These are phyloP conservation scores for Hymenochirus boettgeri DNA, from an alignment of 2,113 vertebrate species.

Conservation along the genomic window DNA sequence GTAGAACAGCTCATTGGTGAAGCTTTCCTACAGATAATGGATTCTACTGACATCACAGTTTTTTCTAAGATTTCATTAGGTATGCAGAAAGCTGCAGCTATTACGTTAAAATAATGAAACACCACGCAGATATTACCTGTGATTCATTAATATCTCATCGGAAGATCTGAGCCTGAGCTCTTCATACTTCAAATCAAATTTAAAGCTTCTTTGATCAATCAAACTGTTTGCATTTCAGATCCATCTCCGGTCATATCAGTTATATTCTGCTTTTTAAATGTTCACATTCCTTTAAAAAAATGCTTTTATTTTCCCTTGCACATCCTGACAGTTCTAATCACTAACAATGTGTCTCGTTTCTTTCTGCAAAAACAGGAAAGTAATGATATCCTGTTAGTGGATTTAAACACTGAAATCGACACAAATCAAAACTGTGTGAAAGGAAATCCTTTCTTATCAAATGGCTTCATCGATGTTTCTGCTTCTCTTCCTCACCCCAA, in stretches of 20 bases:
- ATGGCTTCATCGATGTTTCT: constrained; percentile 61
- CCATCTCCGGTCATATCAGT: background rate
- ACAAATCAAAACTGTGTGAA: constrained; percentile 85
- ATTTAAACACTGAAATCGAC: constrained; percentile 90
- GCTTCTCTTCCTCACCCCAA: constrained; percentile 65
- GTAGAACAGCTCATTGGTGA: too few relatives aligned
- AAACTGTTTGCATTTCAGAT: background rate
- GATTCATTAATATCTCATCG: too few relatives aligned
- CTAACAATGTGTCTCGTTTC: constrained; percentile 52
- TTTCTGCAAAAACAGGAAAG: constrained; percentile 77
- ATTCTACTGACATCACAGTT: too few relatives aligned
- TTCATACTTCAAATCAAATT: background rate
- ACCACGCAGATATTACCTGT: too few relatives aligned
- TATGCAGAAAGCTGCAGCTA: too few relatives aligned
- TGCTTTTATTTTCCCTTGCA: background rate
- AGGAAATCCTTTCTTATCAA: constrained; percentile 74
- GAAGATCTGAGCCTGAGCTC: too few relatives aligned
- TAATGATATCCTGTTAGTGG: constrained; percentile 94
- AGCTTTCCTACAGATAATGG: too few relatives aligned
- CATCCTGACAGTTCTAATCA: background rate
- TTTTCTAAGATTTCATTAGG: too few relatives aligned
- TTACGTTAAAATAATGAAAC: too few relatives aligned
- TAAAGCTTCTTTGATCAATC: background rate
- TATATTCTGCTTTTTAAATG: background rate
- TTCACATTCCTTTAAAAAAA: background rate